Evolutionary conservation across 2,888 invertebrate genomes (phyloP), one percentile per base, ranked within the genome.

Genomic region (Autographa gamma): DNA sequence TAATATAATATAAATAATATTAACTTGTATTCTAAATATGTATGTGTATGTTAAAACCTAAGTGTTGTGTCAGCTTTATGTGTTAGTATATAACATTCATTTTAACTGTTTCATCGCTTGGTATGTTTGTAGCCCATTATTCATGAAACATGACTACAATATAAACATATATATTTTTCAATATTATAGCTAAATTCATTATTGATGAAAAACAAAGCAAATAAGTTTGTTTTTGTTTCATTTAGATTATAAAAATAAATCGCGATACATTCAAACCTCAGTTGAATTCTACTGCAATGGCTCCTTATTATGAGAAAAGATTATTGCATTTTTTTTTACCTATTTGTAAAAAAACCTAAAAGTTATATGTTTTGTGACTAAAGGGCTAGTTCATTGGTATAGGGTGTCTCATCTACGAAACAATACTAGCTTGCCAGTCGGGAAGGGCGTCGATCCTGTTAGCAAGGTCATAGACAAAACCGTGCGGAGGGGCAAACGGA

Each of bases 401-500:
- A 14, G 43, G n/a, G 48, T n/a, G n/a, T 48, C n/a, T 48, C n/a
- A 48, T n/a, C 16, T n/a, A 48, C 43, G 43, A 48, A 48, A 48
- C 48, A 48, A 48, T n/a, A 48, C 16, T 48, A 77, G 77, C 60
- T 80, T 67, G 31, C 77, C 77, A 9, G 81, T 77, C 41, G 66
- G 61, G n/a, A 61, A 48, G 13, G 54, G 59, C 16, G 69, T 62
- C n/a, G 78, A 61, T 31, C 43, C 54, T 5, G 41, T 65, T 43
- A 63, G 34, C 61, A 56, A 65, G 25, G 75, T 62, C 63, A 60
- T 79, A 63, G 69, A 58, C 82, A 85, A 75, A 77, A 79, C 82
- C 68, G 43, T 66, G 62, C 74, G 58, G 61, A 38, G 77, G 31
- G 81, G 65, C 6, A 77, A 80, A 52, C 59, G 34, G 48, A 18